phyloP scores from a whole-genome alignment of 2,888 invertebrate species.

The Rhingia campestris region DNA sequence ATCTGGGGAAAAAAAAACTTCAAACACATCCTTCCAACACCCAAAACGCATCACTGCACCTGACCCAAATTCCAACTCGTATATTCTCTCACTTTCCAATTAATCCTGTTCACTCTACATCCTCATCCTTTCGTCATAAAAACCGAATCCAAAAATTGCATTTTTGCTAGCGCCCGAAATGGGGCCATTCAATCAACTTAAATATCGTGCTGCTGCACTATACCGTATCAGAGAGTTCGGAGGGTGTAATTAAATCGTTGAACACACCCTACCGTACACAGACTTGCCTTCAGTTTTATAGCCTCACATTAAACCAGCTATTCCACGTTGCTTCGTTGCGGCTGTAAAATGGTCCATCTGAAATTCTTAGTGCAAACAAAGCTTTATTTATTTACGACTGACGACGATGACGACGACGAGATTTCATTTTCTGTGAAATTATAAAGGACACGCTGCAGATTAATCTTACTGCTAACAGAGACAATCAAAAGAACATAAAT shows the following conservation, averaged over 20 bases:
- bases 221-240: background rate
- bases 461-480: conserved; percentile 38
- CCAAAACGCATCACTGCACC: background rate
- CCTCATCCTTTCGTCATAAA: background rate
- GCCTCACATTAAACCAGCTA: conserved; percentile 42
- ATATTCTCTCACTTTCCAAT: background rate
- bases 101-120: background rate
- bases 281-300: conserved; percentile 45
- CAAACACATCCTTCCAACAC: too few species aligned
- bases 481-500: conserved; percentile 68
- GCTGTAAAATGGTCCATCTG: conserved; percentile 47
- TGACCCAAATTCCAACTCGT: background rate
- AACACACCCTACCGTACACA: background rate
- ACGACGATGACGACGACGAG: conserved; percentile 48
- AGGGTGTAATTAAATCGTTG: conserved; percentile 49
- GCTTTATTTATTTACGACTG: conserved; percentile 54
- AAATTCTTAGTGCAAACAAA: conserved; percentile 27
- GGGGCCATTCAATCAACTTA: conserved; percentile 50
- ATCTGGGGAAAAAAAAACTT: background rate
- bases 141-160: background rate
- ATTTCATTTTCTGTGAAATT: conserved; percentile 28
- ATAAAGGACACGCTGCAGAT: conserved; percentile 40
- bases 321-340: conserved; percentile 12
- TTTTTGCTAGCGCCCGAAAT: conserved; percentile 1
- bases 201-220: conserved; percentile 20